Base-by-base conservation (phyloP, 2,888 invertebrate species). In the Barypeithes pellucidus region DNA sequence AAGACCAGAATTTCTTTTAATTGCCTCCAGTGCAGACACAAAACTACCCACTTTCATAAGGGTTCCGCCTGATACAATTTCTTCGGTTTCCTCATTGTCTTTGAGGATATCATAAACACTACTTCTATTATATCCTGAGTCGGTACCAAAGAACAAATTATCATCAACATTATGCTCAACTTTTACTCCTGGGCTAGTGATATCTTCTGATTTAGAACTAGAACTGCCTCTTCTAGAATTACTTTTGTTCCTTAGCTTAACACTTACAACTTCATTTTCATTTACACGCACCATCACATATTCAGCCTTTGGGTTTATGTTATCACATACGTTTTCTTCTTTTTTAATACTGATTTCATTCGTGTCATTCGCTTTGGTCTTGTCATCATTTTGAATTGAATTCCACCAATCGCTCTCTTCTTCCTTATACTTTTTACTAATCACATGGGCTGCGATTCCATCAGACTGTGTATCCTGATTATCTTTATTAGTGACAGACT, bases 281-380 rank as follows among this genome's bases (percentile, higher is more conserved):
- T 63, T 45, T 22, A 43, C 50, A 18, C 18, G 33, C 45, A 45
- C 54, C 57, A 70, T 67, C 62, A 74, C 74, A 70, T 47, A 11
- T 45, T 67, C 61, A 60, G 50, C 65, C 52, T 75, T 72, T 72
- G 75, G 16, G 75, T 77, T 65, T 72, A 77, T 54, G 77, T 47
- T 22, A 76, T 80, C 45, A 69, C 61, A 60, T 36, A 43, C 54
- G n/a, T 77, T 77, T 7, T 18, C 75, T 59, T 41, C 14, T 59
- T 62, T 54, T 33, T 71, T 33, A 36, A 20, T 61, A 47, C 63
- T 54, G 43, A 18, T 45, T 39, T 54, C 29, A 14, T 68, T 71
- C 22, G 80, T 81, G 67, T 80, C 79, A 70, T 79, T 81, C 79
- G 78, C 80, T 81, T 85, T 77, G 79, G 81, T 75, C 54, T 78